Evolutionary conservation across 2,888 invertebrate species (phyloP).

Genomic region (Amblyteles armatorius): DNA sequence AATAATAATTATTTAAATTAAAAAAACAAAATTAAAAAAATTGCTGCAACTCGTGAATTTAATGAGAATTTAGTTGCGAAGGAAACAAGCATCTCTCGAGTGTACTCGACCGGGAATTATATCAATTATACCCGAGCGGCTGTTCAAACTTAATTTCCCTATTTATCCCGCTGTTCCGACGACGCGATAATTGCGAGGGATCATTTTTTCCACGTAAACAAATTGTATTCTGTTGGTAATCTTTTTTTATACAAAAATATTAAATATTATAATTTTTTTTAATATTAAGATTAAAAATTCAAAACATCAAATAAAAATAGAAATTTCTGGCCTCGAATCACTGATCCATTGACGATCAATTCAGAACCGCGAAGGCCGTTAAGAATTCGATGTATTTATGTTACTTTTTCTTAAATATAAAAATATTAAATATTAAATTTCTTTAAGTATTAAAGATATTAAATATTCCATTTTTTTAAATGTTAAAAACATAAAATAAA

Average conservation of each 20-base stretch:
- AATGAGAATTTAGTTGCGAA: not conserved
- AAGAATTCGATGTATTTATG: not conserved
- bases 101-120: not conserved
- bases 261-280: no score
- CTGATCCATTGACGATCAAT: not conserved
- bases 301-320: not conserved
- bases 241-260: no score
- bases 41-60: constrained; percentile 4
- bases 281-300: no score
- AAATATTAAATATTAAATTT: no score
- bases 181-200: not conserved
- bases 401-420: no score
- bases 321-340: not conserved
- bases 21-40: not conserved
- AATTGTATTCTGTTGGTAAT: not conserved
- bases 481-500: no score
- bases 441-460: no score
- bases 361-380: not conserved
- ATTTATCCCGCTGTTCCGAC: not conserved
- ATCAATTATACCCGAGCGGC: not conserved
- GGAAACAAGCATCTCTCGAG: not conserved
- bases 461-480: no score
- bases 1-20: constrained; percentile 4
- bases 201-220: not conserved
- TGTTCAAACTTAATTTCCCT: not conserved